Evolutionary conservation across 2,888 invertebrate genomes (phyloP).

Genomic region (Pandemis heparana): DNA sequence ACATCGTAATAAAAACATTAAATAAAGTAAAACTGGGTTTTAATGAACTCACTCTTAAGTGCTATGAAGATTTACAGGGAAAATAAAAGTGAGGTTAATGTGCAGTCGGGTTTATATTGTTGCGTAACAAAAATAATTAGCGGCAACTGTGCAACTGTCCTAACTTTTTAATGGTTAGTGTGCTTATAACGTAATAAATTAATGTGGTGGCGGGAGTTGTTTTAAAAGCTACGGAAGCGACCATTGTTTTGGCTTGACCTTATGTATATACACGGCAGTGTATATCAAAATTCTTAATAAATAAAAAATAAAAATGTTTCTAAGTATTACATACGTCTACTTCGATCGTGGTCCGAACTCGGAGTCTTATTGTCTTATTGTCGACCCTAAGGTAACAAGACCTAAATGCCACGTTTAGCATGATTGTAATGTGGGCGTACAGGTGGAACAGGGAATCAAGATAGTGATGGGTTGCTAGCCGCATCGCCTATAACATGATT

Average conservation of each 20-base stretch:
- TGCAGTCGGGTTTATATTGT: slow-evolving; percentile 26
- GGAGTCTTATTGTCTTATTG: no score
- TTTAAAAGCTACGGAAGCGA: neutral
- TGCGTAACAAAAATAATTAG: slow-evolving; percentile 34
- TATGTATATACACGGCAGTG: no score
- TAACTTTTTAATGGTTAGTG: slow-evolving; percentile 2
- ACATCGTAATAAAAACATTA: slow-evolving; percentile 45
- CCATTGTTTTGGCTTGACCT: neutral
- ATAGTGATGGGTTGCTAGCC: no score
- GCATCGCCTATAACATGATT: no score
- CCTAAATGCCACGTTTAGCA: no score
- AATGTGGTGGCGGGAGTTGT: neutral
- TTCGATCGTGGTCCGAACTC: no score
- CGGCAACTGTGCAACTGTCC: neutral
- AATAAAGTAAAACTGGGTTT: slow-evolving; percentile 42
- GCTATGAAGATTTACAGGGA: slow-evolving; percentile 36
- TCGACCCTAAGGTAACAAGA: no score
- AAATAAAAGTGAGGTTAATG: slow-evolving; percentile 26
- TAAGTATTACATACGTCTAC: no score
- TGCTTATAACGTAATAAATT: neutral
- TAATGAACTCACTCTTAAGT: slow-evolving; percentile 42
- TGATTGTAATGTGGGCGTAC: no score
- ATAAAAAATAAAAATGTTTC: neutral
- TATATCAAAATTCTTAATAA: neutral
- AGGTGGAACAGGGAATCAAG: no score